Evolutionary conservation across 2,797 vertebrate species (phyloP).

Genomic region (Dallia pectoralis): DNA sequence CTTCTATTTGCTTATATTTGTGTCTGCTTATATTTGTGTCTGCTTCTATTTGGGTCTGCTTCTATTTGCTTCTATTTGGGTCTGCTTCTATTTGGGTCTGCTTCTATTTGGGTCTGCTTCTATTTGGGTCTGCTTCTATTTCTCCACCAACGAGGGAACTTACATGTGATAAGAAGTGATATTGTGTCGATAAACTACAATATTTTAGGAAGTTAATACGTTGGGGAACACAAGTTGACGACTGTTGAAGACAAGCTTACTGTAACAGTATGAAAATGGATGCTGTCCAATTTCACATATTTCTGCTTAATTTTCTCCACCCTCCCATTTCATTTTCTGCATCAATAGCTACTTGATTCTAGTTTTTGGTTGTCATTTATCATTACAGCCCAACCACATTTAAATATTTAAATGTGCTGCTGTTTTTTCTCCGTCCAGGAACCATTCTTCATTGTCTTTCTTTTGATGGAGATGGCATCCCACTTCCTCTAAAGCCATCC

Average conservation of each 20-base stretch:
- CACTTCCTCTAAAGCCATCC: slow-evolving; percentile 69
- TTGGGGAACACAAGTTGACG: slow-evolving; percentile 37
- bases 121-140: not conserved
- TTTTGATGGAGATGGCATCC: slow-evolving; percentile 79
- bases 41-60: too few species aligned
- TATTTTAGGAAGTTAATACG: not conserved
- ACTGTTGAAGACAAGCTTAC: slow-evolving; percentile 42
- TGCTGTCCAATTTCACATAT: slow-evolving; percentile 39
- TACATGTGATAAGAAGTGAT: not conserved
- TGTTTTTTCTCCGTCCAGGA: slow-evolving; percentile 59
- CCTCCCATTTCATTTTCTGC: slow-evolving; percentile 79
- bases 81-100: too few species aligned
- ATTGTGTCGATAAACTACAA: slow-evolving; percentile 34
- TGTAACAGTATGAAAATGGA: slow-evolving; percentile 43
- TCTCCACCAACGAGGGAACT: not conserved
- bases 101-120: not conserved
- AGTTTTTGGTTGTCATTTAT: slow-evolving; percentile 79
- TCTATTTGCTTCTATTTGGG: too few species aligned
- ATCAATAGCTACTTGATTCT: slow-evolving; percentile 81
- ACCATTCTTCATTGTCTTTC: slow-evolving; percentile 71
- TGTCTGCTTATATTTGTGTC: too few species aligned
- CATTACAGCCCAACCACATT: slow-evolving; percentile 74
- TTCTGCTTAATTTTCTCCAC: slow-evolving; percentile 43
- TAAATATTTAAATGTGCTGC: slow-evolving; percentile 80
- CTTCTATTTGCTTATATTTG: too few species aligned